These are phyloP conservation scores for Colletes collaris DNA, from an alignment of 2,888 invertebrate genomes.

Conservation along the genomic window DNA sequence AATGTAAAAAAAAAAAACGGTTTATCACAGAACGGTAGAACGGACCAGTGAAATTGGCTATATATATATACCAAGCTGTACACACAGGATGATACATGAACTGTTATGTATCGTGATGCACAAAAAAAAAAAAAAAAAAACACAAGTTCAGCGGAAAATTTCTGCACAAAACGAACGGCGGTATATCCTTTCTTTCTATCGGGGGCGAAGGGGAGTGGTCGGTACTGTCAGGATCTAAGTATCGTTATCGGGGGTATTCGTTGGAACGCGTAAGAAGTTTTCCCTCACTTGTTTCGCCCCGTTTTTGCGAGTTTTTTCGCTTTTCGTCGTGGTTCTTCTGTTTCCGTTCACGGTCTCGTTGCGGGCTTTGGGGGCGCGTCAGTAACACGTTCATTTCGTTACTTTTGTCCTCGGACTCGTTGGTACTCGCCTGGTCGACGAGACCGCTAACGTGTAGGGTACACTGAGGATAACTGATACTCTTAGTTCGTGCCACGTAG, in stretches of 20 bases:
- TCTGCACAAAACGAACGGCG: constrained; percentile 65
- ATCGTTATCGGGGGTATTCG: constrained; percentile 50
- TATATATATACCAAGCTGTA: constrained; percentile 7
- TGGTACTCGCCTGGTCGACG: constrained; percentile 36
- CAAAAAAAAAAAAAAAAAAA: constrained; percentile 37
- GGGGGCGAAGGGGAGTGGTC: constrained; percentile 59
- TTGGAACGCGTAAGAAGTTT: constrained; percentile 36
- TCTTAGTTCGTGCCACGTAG: constrained; percentile 68
- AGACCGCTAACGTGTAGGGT: constrained; percentile 58
- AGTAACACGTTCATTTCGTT: constrained; percentile 26
- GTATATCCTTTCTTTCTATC: constrained; percentile 61
- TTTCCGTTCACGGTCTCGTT: constrained; percentile 31
- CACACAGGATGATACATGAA: constrained; percentile 16
- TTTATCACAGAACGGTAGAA: constrained; percentile 25
- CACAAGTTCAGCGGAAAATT: constrained; percentile 50
- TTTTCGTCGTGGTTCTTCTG: constrained; percentile 32
- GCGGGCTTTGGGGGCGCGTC: constrained; percentile 4
- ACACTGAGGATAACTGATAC: constrained; percentile 61
- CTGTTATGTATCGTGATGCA: constrained; percentile 56
- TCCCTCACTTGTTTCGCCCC: constrained; percentile 43
- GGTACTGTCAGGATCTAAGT: constrained; percentile 56
- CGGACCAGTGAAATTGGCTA: constrained; percentile 53
- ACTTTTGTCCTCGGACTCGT: constrained; percentile 10
- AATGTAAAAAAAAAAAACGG: background rate
- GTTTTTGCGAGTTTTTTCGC: constrained; percentile 38